Evolutionary conservation across 2,113 vertebrate species (phyloP), one percentile per base, ranked within the genome.

Genomic region (Pleuronectes platessa): DNA sequence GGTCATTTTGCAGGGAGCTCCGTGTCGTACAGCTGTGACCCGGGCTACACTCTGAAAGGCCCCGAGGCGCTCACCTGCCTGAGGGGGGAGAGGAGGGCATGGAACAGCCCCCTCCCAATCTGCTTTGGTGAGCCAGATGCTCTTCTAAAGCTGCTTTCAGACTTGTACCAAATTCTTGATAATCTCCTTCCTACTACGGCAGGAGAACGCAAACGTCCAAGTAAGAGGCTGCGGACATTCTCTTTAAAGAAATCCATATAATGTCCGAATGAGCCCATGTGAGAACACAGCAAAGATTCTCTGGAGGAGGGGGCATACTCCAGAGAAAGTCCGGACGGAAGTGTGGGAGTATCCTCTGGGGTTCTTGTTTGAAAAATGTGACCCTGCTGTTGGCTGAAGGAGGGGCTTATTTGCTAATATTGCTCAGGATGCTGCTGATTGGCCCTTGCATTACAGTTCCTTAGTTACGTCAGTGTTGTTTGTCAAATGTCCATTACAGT

Each of bases 1-100:
- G 98, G 98, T n/a, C 97, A 99, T 82, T 98, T 99, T 31, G 97
- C 98, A 2, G 98, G 98, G 64, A 99, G 97, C 90, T 96, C 93
- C 0, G 97, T 99, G 79, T 95, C 96, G 0, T 99, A 98, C 18
- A 95, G 85, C 94, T 99, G 98, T 35, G 96, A 98, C 85, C 97
- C 97, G 0, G 98, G 98, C 2, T 99, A 99, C 61, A 96, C 82
- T 2, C 92, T 99, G 73, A 94, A 94, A 4, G 98, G 98, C 58
- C 95, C 91, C 0, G 91, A 94, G 60, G 93, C 90, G 21, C 94
- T 99, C 69, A 89, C 95, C 53, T 99, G 98, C 89, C 94, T 98
- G 70, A 96, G 96, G 0, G 98, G 98, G 0, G 97, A 99, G 74
- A 94, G 98, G 62, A 95, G 98, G 84, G 95, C 97, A 2, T 99